Evolutionary conservation across 1,140 invertebrate species (phyloP), one percentile per base, ranked within the genome.

Genomic region (Holotrichia oblita): DNA sequence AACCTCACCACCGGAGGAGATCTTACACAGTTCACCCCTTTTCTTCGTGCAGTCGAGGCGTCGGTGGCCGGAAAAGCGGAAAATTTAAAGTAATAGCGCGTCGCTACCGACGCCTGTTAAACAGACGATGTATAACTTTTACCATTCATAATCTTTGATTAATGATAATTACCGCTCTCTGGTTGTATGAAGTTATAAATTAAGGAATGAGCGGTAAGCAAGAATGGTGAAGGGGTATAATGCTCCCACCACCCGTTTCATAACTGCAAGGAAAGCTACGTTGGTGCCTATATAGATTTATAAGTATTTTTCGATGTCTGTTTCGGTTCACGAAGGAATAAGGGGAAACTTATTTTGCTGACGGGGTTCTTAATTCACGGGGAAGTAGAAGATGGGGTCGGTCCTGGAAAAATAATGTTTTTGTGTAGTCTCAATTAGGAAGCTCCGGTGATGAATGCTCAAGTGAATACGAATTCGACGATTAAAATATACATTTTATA

Each of bases 101-200:
- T 14, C 48, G n/a, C 48, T 55, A 55, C 48, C 48, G 48, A 55
- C 48, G 48, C 61, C 76, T 41, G 61, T 72, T 40, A 64, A 79
- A 79, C 78, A 79, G 79, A 81, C 81, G 80, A 82, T 78, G 81
- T 83, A 81, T 79, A 85, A 85, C 83, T 85, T 85, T 84, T 81
- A 80, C 84, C 84, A 85, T 85, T 85, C 84, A 85, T 85, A 85
- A 85, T 82, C 77, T 82, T 81, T 85, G 84, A 85, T 85, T 85
- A 85, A 85, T 85, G 84, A 85, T 85, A 85, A 85, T 85, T 85
- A 82, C 82, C 77, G 81, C 73, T 61, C 22, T 69, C 61, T 78
- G 82, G 78, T 78, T 81, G 78, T 81, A 84, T 84, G 79, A 81
- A 83, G 84, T 84, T 82, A 82, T 84, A 84, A 84, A 84, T 84